Percentiles rank a stretch among this genome's conserved stretches.
Evolutionary conservation across 2,113 vertebrate species (phyloP).

Genomic region (Oryzias celebensis): DNA sequence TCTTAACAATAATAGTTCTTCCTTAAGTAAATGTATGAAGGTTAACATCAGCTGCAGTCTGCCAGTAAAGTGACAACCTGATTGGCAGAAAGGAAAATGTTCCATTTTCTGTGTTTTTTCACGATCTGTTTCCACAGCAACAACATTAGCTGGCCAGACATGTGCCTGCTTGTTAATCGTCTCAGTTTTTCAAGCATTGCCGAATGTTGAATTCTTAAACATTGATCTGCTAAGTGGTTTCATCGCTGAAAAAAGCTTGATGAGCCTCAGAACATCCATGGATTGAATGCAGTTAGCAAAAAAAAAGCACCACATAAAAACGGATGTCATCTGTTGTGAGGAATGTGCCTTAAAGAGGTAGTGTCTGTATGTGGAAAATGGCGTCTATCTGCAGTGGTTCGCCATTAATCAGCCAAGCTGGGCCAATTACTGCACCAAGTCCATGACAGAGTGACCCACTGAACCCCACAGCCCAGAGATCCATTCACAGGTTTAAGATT

Average conservation of each 20-base stretch:
- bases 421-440: conserved; percentile 69
- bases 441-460: conserved; percentile 52
- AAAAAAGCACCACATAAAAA: conserved; percentile 2
- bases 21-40: too few species aligned
- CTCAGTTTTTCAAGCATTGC: too few species aligned
- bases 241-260: conserved; percentile 30
- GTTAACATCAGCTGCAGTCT: too few species aligned
- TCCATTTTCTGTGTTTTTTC: too few species aligned
- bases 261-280: conserved; percentile 27
- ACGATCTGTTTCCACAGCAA: too few species aligned
- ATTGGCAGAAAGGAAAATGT: too few species aligned
- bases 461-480: conserved; percentile 59
- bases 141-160: too few species aligned
- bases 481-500: conserved; percentile 50
- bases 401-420: conserved; percentile 73
- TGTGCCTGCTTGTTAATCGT: too few species aligned
- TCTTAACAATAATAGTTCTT: too few species aligned
- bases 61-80: too few species aligned
- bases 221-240: too few species aligned
- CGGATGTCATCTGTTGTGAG: not conserved
- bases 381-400: conserved; percentile 70
- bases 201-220: too few species aligned
- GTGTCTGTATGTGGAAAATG: conserved; percentile 67
- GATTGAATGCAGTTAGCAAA: conserved; percentile 27
- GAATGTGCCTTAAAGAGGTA: conserved; percentile 41